Evolutionary conservation across 2,113 vertebrate genomes (phyloP), one percentile per base, ranked within the genome.

Genomic region (Esox niger): DNA sequence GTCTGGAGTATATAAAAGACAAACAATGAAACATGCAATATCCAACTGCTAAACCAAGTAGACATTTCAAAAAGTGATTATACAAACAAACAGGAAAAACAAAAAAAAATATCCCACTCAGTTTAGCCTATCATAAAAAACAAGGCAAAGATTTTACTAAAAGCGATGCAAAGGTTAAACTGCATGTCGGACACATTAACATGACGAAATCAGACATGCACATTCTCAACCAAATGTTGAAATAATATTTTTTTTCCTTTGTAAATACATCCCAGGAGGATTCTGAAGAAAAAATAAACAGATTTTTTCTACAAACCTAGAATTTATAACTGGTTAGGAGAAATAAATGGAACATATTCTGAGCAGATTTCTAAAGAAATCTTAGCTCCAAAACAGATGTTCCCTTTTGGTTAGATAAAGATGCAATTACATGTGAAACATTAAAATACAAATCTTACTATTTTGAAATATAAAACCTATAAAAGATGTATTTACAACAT

Each of bases 91-190:
- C 6, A 31, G 13, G 1, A 47, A 27, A 2, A 58, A 23, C 1
- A 46, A 74, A 77, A 68, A 52, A 38, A 70, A 69, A 35, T 29
- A 27, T 17, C 64, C 26, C 60, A 31, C 31, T 58, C 65, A 21
- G 47, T 23, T 27, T 46, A 59, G 15, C 2, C 20, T 0, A 8
- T 21, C n/a, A 32, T 59, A 20, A 20, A 20, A 20, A 30, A 29
- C 73, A 0, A 68, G 77, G 2, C 84, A 84, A 84, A 84, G 77
- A 71, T 71, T 76, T 33, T 68, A 78, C 83, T 79, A 79, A 84
- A 54, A 78, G 83, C 87, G 84, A 88, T 87, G 87, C 67, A 85
- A 78, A 89, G n/a, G n/a, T n/a, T 15, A 43, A 43, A 43, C 17
- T 43, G 38, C 38, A 43, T 43, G 38, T 43, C 17, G 17, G 38